Conservation (phyloP, 2,113 vertebrate genomes). For the Raja brachyura region DNA sequence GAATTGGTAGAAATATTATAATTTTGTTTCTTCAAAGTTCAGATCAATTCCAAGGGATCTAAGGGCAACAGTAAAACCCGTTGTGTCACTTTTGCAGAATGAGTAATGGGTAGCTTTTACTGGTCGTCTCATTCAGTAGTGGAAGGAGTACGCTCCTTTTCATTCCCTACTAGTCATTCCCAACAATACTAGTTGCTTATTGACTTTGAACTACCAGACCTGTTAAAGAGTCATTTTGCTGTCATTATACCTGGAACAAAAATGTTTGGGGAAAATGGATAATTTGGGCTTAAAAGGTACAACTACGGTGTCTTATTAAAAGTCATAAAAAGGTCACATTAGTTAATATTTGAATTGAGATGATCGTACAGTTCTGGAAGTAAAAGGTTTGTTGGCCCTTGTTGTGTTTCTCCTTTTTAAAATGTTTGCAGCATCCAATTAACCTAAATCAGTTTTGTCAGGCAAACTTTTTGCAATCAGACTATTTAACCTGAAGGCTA, state of each 20-base stretch:
- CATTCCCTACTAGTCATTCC: conserved; percentile 2
- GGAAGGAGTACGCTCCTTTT: not conserved
- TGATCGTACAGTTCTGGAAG: not conserved
- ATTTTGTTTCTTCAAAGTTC: not conserved
- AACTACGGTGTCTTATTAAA: not conserved
- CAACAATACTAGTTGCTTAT: not conserved
- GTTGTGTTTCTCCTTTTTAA: not conserved
- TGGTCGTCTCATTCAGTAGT: not conserved
- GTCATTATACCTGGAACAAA: not conserved
- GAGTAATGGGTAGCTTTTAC: not conserved
- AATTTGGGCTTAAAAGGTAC: not conserved
- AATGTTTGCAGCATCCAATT: not conserved
- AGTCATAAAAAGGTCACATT: not conserved
- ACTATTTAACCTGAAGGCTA: not conserved
- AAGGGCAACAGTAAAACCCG: not conserved
- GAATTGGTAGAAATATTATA: not conserved
- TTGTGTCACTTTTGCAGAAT: not conserved
- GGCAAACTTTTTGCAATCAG: not conserved
- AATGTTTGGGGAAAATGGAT: not conserved
- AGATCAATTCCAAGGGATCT: not conserved
- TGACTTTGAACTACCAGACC: not conserved
- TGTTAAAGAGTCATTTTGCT: not conserved
- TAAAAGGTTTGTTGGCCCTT: not conserved
- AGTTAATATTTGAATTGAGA: too few relatives aligned
- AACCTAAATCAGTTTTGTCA: not conserved